Conservation (phyloP, 2,888 invertebrate genomes). For the Drosophila barbarae region DNA sequence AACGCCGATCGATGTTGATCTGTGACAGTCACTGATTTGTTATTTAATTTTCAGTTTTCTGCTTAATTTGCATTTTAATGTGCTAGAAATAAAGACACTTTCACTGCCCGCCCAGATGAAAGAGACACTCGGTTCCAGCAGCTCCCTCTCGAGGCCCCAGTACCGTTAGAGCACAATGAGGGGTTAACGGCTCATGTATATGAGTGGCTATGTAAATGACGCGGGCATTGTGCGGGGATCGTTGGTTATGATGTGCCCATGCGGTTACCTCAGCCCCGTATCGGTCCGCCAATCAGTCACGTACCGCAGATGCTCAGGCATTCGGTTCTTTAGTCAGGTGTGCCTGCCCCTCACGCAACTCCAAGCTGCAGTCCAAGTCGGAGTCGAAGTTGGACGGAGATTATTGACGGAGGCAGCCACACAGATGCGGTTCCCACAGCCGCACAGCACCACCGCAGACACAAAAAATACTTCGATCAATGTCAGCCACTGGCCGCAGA, state of each 20-base stretch:
- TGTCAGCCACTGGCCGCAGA: slow-evolving; percentile 29
- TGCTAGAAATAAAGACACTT: slow-evolving; percentile 51
- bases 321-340: slow-evolving; percentile 31
- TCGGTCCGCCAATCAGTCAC: slow-evolving; percentile 41
- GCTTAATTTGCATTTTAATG: slow-evolving; percentile 58
- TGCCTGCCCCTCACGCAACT: slow-evolving; percentile 9
- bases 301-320: slow-evolving; percentile 36
- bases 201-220: slow-evolving; percentile 46
- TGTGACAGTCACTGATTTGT: slow-evolving; percentile 39
- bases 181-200: slow-evolving; percentile 55
- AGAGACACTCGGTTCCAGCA: not conserved
- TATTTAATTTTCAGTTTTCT: slow-evolving; percentile 49
- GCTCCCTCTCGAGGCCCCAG: slow-evolving; percentile 9
- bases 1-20: slow-evolving; percentile 18
- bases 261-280: slow-evolving; percentile 25
- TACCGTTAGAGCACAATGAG: slow-evolving; percentile 62
- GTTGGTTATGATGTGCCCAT: slow-evolving; percentile 23
- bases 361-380: not conserved
- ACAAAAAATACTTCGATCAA: slow-evolving; percentile 36
- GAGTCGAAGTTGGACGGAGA: slow-evolving; percentile 5
- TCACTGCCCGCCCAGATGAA: slow-evolving; percentile 43
- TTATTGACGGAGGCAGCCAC: not conserved
- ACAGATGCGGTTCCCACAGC: slow-evolving; percentile 35
- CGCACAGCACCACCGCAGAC: slow-evolving; percentile 10
- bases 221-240: slow-evolving; percentile 10